Percentiles rank a stretch among this genome's conserved stretches.
Evolutionary conservation across 1,140 invertebrate genomes (phyloP).

Genomic region (Grapholita molesta): DNA sequence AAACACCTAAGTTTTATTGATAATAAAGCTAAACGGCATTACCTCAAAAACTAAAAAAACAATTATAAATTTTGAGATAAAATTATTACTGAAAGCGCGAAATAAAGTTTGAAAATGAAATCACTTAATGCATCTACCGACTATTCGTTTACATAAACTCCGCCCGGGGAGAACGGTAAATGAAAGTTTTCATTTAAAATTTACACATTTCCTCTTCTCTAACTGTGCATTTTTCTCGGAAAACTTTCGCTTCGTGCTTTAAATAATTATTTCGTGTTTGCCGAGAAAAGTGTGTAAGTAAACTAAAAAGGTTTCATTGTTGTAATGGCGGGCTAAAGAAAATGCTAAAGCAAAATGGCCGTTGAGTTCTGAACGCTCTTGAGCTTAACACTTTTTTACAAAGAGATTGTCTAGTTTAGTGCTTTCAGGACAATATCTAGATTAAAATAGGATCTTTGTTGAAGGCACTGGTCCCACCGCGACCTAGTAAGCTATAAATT

Average conservation of each 20-base stretch:
- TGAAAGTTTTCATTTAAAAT: background rate
- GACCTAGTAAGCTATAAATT: too few relatives aligned
- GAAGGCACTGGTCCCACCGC: too few relatives aligned
- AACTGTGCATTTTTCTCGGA: background rate
- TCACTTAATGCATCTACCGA: background rate
- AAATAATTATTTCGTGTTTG: background rate
- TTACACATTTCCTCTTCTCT: background rate
- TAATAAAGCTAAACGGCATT: too few relatives aligned
- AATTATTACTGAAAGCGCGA: background rate
- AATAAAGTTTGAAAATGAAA: background rate
- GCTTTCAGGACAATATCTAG: background rate
- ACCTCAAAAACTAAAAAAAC: background rate
- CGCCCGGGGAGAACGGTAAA: background rate
- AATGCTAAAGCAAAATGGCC: background rate
- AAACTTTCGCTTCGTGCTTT: background rate
- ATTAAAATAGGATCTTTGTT: background rate
- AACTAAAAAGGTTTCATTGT: background rate
- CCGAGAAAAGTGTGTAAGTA: background rate
- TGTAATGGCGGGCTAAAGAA: background rate
- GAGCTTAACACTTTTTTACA: background rate
- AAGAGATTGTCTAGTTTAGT: background rate
- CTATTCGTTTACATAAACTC: background rate
- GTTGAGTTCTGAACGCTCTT: background rate
- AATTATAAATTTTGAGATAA: background rate
- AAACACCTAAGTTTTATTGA: too few relatives aligned